A percentile compares a stretch with the other conserved stretches of the same genome.
Evolutionary conservation across 2,113 vertebrate genomes (phyloP).

Genomic region (Bubalus kerabau): DNA sequence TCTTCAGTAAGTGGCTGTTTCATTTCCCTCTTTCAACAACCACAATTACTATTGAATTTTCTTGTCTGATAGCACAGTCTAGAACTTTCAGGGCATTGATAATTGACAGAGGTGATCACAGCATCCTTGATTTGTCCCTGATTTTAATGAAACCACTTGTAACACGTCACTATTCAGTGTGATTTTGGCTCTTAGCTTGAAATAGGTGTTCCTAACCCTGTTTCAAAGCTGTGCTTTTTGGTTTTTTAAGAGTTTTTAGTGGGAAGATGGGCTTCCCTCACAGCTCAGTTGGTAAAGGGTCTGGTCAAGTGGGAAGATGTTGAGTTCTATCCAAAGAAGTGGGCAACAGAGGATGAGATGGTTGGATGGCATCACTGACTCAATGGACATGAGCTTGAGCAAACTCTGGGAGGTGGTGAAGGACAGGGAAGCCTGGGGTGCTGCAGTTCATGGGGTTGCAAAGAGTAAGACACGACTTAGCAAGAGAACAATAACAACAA

Average conservation of each 20-base stretch:
- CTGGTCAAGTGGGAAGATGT: background rate
- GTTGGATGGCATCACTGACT: background rate
- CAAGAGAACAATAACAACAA: background rate
- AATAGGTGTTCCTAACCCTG: background rate
- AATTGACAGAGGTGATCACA: background rate
- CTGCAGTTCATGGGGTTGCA: background rate
- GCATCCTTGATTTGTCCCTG: too few species aligned
- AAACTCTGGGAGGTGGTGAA: accelerated
- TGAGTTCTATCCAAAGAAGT: background rate
- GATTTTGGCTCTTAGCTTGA: background rate
- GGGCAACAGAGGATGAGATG: background rate
- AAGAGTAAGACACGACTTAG: background rate
- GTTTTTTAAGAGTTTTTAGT: too few species aligned
- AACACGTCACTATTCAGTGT: accelerated
- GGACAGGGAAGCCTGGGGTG: background rate
- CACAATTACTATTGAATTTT: background rate
- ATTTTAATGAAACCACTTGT: background rate
- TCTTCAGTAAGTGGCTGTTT: background rate
- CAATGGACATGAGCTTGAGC: background rate
- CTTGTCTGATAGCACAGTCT: background rate
- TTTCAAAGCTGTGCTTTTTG: background rate
- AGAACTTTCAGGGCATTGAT: background rate
- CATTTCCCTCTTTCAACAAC: background rate
- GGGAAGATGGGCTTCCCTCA: background rate
- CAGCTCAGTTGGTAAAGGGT: background rate